Conservation (phyloP, 2,888 invertebrate species). For the Tiliacea aurago region DNA sequence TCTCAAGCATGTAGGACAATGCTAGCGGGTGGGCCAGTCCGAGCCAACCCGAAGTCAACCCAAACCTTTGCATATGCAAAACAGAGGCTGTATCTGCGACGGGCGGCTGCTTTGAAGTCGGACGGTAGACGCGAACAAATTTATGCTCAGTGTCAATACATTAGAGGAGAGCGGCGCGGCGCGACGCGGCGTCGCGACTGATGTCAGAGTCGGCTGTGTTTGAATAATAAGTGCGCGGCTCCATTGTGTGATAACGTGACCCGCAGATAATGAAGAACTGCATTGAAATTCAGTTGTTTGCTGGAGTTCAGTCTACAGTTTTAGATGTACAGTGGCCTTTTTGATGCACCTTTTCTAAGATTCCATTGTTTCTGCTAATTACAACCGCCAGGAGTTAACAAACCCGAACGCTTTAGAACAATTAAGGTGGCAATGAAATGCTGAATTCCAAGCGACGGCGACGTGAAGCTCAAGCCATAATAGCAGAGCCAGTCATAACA, state of each 20-base stretch:
- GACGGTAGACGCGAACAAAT: slow-evolving; percentile 78
- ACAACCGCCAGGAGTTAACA: background rate
- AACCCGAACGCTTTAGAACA: background rate
- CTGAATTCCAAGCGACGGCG: background rate
- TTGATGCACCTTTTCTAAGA: background rate
- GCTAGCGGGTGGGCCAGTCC: slow-evolving; percentile 72
- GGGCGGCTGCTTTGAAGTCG: slow-evolving; percentile 72
- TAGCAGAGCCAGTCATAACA: background rate
- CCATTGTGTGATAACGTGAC: slow-evolving; percentile 60
- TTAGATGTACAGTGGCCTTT: background rate
- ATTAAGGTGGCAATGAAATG: background rate
- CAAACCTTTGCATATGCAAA: slow-evolving; percentile 78
- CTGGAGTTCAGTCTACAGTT: slow-evolving; percentile 6
- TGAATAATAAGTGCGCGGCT: slow-evolving; percentile 72
- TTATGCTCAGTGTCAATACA: slow-evolving; percentile 83
- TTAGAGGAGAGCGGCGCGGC: slow-evolving; percentile 78
- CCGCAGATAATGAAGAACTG: slow-evolving; percentile 10
- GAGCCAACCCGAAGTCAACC: slow-evolving; percentile 58
- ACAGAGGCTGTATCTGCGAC: slow-evolving; percentile 63
- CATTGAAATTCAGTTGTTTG: slow-evolving; percentile 5
- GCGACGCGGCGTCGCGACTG: slow-evolving; percentile 75
- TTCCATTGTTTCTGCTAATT: background rate
- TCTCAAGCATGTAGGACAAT: slow-evolving; percentile 69
- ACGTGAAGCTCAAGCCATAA: slow-evolving; percentile 2
- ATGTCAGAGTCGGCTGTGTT: slow-evolving; percentile 78